Evolutionary conservation across 1,140 invertebrate species (phyloP), one percentile per base, ranked within the genome.

Genomic region (Tetragonula clypearis): DNA sequence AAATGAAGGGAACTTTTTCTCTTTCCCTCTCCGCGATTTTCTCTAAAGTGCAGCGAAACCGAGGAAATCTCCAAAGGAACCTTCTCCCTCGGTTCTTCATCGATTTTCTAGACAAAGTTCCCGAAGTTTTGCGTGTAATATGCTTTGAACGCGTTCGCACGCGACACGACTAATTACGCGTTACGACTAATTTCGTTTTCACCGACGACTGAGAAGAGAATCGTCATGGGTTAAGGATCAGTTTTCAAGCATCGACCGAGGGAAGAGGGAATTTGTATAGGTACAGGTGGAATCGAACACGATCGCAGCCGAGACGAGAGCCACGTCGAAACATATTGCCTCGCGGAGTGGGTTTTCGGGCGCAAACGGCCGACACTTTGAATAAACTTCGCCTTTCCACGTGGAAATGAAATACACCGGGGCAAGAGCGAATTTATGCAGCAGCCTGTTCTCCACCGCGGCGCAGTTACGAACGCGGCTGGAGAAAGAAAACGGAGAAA

Each of bases 341-440:
- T 23, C n/a, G 14, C 23, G 62, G 14, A n/a, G 5, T 65, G 55
- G 35, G 12, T 3, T 15, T 30, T 17, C 30, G 5, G 21, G 35
- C 2, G 53, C 12, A 26, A 58, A 49, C 65, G 65, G 5, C 21
- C 55, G 6, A 23, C 19, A 30, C 55, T 83, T 68, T 53, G 53
- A 83, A 69, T 58, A 82, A 82, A 74, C 58, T 65, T 82, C 41
- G 58, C 55, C 19, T 58, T 62, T 74, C 58, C n/a, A n/a, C 58
- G 58, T 41, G 26, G 65, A 56, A 78, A 78, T 69, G 74, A 78
- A 69, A 79, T 73, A 72, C 26, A 78, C 62, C 53, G 21, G 68
- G 26, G 58, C 82, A 19, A 65, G 30, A n/a, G 35, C 15, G 55
- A 83, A 83, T 77, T 83, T 77, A 83, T 77, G 53, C 74, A 56